These are phyloP conservation scores for Bryconaethiops microstoma DNA, from an alignment of 2,797 vertebrate species.

Conservation along the genomic window DNA sequence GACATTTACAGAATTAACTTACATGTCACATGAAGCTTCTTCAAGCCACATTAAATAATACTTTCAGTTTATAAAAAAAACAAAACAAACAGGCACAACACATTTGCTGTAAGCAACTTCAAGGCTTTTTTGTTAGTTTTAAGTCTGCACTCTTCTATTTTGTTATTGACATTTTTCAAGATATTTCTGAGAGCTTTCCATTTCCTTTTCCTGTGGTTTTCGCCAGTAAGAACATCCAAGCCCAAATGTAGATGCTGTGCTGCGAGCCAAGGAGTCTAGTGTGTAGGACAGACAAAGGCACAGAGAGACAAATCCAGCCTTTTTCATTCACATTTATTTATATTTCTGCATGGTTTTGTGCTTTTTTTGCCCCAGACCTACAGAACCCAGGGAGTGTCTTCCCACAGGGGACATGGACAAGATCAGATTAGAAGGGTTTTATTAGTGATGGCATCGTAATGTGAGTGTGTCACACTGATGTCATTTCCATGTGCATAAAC, in stretches of 20 bases:
- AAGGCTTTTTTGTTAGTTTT: conserved; percentile 62
- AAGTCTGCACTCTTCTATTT: conserved; percentile 72
- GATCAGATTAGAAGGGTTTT: conserved; percentile 74
- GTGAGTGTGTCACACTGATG: conserved; percentile 70
- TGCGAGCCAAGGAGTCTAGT: conserved; percentile 67
- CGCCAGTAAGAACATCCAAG: conserved; percentile 79
- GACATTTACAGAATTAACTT: background rate
- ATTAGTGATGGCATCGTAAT: conserved; percentile 65
- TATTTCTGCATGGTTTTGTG: conserved; percentile 74
- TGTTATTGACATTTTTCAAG: conserved; percentile 72
- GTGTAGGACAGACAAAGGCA: conserved; percentile 77
- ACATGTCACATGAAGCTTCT: background rate
- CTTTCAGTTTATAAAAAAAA: background rate
- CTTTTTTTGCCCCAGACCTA: conserved; percentile 78
- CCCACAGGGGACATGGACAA: conserved; percentile 51
- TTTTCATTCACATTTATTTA: conserved; percentile 78
- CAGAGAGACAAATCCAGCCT: conserved; percentile 72
- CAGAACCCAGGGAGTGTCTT: conserved; percentile 78
- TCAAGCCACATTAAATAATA: background rate
- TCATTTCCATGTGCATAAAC: conserved; percentile 75
- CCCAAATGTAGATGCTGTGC: conserved; percentile 81
- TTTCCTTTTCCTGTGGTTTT: conserved; percentile 85
- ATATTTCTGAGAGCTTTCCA: conserved; percentile 70
- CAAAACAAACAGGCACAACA: background rate
- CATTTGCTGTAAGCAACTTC: conserved; percentile 14